Evolutionary conservation across 2,797 vertebrate species (phyloP).

Genomic region (Sardinella longiceps): DNA sequence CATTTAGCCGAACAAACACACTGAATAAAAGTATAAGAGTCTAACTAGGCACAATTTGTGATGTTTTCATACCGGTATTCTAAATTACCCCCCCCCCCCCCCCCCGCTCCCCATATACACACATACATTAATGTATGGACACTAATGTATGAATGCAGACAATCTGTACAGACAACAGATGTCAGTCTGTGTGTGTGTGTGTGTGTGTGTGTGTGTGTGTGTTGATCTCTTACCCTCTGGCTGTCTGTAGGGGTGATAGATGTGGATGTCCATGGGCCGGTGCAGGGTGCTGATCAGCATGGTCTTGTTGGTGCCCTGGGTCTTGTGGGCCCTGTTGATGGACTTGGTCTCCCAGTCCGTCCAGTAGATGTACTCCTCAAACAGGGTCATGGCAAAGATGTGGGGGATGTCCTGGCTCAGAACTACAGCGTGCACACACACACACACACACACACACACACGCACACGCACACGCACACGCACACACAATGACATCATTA

Average conservation of each 20-base stretch:
- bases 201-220: neutral
- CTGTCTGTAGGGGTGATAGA: conserved; percentile 83
- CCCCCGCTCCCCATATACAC: too few species aligned
- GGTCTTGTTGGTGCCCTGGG: conserved; percentile 86
- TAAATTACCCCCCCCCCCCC: too few species aligned
- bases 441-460: neutral
- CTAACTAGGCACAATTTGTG: too few species aligned
- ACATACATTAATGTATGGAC: too few species aligned
- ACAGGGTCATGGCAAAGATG: conserved; percentile 97
- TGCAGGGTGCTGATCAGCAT: conserved; percentile 95
- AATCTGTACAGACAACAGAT: neutral
- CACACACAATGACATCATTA: neutral
- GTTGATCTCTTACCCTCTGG: conserved; percentile 72
- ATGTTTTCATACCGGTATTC: too few species aligned
- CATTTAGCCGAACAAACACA: too few species aligned
- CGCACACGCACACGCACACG: neutral
- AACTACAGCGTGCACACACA: conserved; percentile 35
- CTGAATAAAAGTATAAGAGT: too few species aligned
- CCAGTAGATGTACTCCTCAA: conserved; percentile 98
- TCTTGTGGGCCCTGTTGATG: conserved; percentile 92
- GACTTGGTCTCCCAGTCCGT: conserved; percentile 99
- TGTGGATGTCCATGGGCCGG: conserved; percentile 96
- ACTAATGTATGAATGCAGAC: too few species aligned
- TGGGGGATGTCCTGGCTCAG: conserved; percentile 87
- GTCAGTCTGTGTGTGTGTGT: neutral